These are phyloP conservation scores for Pardosa pseudoannulata DNA, from an alignment of 2,888 invertebrate genomes.

Conservation along the genomic window DNA sequence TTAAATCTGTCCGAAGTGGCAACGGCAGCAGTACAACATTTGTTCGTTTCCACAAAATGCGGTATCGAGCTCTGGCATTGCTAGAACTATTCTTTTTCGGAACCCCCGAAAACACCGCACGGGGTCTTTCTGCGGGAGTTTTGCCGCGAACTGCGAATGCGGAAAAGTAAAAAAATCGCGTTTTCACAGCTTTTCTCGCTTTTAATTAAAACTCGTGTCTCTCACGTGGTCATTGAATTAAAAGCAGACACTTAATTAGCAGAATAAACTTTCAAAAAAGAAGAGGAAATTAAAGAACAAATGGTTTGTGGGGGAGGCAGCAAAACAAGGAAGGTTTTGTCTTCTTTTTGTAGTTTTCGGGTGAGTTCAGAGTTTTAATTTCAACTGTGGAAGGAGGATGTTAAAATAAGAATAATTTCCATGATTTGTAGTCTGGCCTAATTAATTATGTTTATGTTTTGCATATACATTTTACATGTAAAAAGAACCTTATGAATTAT, in stretches of 20 bases:
- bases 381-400: too few species aligned
- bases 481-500: too few species aligned
- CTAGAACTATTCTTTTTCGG: background rate
- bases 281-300: background rate
- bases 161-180: background rate
- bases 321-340: too few species aligned
- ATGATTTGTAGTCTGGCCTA: too few species aligned
- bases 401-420: too few species aligned
- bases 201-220: background rate
- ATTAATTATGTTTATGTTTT: too few species aligned
- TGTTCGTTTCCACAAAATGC: background rate
- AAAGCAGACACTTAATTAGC: slow-evolving; percentile 9
- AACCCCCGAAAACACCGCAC: background rate
- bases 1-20: background rate
- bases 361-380: too few species aligned
- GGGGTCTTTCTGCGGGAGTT: background rate
- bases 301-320: background rate
- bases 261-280: slow-evolving; percentile 4
- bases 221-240: background rate
- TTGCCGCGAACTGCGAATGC: background rate
- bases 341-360: too few species aligned
- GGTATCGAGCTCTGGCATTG: background rate
- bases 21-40: background rate
- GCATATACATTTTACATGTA: too few species aligned
- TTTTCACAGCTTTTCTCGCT: slow-evolving; percentile 11